phyloP scores from a whole-genome alignment of 2,888 invertebrate species.

The Monochamus alternatus region DNA sequence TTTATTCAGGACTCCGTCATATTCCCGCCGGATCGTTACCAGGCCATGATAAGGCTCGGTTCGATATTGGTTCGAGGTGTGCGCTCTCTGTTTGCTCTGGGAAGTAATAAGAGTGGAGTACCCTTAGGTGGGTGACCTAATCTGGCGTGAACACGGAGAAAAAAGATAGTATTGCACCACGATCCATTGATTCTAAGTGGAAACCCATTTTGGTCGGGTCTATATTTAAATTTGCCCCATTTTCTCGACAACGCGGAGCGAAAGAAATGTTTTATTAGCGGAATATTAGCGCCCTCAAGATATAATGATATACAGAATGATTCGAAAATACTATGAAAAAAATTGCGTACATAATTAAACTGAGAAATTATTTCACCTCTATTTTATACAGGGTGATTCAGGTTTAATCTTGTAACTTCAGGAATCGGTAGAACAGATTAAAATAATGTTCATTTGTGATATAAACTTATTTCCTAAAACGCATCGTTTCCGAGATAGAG shows the following conservation, averaged over 20 bases:
- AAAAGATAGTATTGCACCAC: conserved; percentile 36
- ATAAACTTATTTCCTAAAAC: no score
- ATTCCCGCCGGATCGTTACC: conserved; percentile 25
- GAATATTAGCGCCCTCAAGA: no score
- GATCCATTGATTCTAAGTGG: conserved; percentile 36
- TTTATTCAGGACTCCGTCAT: conserved; percentile 22
- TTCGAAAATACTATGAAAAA: no score
- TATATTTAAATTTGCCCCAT: neutral
- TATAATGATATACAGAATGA: no score
- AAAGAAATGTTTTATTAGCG: neutral
- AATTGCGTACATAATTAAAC: no score
- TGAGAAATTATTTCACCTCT: no score
- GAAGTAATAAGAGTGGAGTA: conserved; percentile 35
- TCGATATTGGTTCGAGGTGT: conserved; percentile 34
- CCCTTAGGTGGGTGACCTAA: conserved; percentile 30
- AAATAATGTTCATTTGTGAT: no score
- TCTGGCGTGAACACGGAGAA: conserved; percentile 30
- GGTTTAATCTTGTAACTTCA: no score
- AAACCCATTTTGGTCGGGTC: conserved; percentile 28
- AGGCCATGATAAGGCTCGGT: conserved; percentile 28
- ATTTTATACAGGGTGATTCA: no score
- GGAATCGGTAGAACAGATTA: no score
- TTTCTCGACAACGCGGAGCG: neutral
- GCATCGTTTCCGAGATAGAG: no score
- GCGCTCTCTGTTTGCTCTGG: conserved; percentile 33